Conservation (phyloP, 64 coral and sea anemone genomes). For the Pocillopora damicornis region DNA sequence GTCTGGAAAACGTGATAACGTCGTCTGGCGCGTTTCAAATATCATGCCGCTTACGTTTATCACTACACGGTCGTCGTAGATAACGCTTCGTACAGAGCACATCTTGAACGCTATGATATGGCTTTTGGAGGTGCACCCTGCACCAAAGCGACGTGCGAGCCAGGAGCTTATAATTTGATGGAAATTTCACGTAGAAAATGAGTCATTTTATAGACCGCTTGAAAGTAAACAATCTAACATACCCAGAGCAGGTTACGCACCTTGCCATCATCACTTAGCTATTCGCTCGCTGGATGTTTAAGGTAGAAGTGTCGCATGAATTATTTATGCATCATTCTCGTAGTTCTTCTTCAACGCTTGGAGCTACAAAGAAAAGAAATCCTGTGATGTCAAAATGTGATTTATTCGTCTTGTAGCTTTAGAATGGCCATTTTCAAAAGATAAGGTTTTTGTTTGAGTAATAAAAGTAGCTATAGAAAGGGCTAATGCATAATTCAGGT, state of each 20-base stretch:
- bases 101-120: not conserved
- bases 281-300: not conserved
- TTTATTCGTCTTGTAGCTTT: not conserved
- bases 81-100: conserved; percentile 3
- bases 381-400: not conserved
- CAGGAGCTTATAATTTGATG: not conserved
- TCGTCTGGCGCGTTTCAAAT: conserved; percentile 79
- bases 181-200: not conserved
- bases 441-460: not conserved
- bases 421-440: not conserved
- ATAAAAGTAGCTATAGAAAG: not conserved
- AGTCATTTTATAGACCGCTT: not conserved
- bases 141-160: not conserved
- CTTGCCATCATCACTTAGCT: not conserved
- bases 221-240: not conserved
- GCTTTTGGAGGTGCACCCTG: not conserved
- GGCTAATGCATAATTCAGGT: conserved; percentile 10
- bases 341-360: not conserved
- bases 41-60: conserved; percentile 93
- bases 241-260: not conserved
- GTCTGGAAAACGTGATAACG: conserved; percentile 76
- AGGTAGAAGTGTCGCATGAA: not conserved
- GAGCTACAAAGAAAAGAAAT: not conserved
- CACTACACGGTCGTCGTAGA: conserved; percentile 77
- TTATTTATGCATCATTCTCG: conserved; percentile 1